Base-by-base conservation (phyloP, 2,113 vertebrate species). In the Rhinoderma darwinii region DNA sequence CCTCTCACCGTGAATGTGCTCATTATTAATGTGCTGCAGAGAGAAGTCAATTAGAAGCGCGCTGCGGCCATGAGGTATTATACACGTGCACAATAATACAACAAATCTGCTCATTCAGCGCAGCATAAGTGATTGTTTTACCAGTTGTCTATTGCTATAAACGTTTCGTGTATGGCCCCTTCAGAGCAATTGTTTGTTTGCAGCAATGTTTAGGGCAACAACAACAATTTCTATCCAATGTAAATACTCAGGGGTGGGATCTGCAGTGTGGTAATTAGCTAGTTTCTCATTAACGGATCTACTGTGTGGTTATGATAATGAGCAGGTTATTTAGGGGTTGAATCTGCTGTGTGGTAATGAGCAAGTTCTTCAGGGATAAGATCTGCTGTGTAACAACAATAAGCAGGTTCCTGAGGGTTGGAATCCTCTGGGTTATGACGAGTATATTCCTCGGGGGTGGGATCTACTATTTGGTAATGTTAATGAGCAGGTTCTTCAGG, bases 1-100 rank as follows among this genome's bases (percentile, higher is more conserved):
- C 95, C 98, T 99, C 92, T 99, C 98, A 22, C 98, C 98, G 0
- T 99, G 98, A 93, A 99, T 99, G 93, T 99, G 98, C 86, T 99
- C 98, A 0, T 99, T 99, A 93, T 98, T 99, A 93, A 99, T 99
- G 90, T 99, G 98, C 98, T 99, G 86, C 27, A 32, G 73, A 35
- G 18, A 66, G 32, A 27, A 47, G 32, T 11, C 0, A 72, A 72
- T 72, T 39, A 72, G 25, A 18, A 6, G 35, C 18, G 37, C 6
- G 37, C 68, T 41, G 68, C 37, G 20, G 8, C 17, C 37, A 3
- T 22, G 68, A 41, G 20, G 10, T 41, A 72, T 37, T 20, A 35
- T 35, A 68, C 15, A 68, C 8, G 63, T 18, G 30, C 3, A 3
- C 63, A 18, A 72, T 39, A 39, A 72, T 39, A 72, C 39, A 41